Base-by-base conservation (phyloP, 2,797 vertebrate species). In the Amazona ochrocephala region DNA sequence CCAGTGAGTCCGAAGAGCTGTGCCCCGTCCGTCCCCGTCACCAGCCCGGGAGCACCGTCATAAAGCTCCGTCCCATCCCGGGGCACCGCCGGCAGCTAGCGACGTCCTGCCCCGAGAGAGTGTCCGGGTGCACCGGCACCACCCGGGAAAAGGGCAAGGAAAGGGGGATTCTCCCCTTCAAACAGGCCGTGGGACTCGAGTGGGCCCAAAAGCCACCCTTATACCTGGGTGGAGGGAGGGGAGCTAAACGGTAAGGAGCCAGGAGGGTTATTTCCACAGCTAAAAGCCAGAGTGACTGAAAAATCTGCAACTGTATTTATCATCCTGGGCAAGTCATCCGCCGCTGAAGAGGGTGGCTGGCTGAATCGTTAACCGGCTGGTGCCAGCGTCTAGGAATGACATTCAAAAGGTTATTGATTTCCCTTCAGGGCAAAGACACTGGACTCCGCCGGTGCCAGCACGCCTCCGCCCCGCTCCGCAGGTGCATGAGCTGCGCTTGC, bases 1-100 rank as follows among this genome's bases (percentile, higher is more conserved):
- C 50, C 4, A 8, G 1, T 29, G 11, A 4, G 19, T 12, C 56
- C 1, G 30, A 1, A 10, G 13, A 0, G 22, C 2, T 4, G 47
- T 1, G 32, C 32, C 56, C 26, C n/a, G 27, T 12, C 19, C 29
- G 3, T 3, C 26, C 42, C 34, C 12, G 19, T 12, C 48, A 67
- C 22, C 51, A 9, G 34, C 58, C 14, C 73, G 2, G 24, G 62
- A 61, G 3, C 65, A 41, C 37, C 11, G 27, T 22, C 8, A 47
- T 45, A 27, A 56, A 66, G 42, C 20, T 76, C 72, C 20, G 45
- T 0, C 22, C 23, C 44, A 81, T 23, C 26, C 77, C 12, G 4
- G 51, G 24, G 5, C 41, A 14, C 15, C 12, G 11, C 32, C 30
- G 5, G 72, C 27, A 23, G 1, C 58, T n/a, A 7, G 42, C 18